A percentile compares a stretch with the other conserved stretches of the same genome.
Conservation (phyloP, 2,888 invertebrate species). For the Hofmannophila pseudospretella region DNA sequence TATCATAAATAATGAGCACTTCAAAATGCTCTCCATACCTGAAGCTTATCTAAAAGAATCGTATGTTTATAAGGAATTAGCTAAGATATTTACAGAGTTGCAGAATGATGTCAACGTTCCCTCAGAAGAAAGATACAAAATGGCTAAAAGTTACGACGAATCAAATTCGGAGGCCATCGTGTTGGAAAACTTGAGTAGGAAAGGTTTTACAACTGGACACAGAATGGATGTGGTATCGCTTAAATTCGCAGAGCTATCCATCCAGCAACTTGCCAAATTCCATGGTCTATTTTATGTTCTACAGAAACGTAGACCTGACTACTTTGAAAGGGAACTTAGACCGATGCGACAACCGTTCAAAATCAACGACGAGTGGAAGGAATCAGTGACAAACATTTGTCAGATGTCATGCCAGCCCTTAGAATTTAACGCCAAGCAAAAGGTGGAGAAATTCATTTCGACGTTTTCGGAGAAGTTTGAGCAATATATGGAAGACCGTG, state of each 20-base stretch:
- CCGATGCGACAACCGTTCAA: conserved; percentile 10
- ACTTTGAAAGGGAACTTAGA: conserved; percentile 21
- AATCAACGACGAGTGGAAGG: conserved; percentile 28
- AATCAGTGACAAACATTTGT: conserved; percentile 20
- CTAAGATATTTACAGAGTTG: conserved; percentile 28
- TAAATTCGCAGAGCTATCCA: conserved; percentile 25
- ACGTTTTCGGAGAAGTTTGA: conserved; percentile 23
- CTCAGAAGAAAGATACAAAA: conserved; percentile 28
- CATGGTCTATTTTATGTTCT: conserved; percentile 32
- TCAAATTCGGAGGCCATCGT: conserved; percentile 34
- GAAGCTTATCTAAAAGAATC: conserved; percentile 38
- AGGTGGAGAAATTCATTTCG: conserved; percentile 21
- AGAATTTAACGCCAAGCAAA: conserved; percentile 18
- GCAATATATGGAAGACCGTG: conserved; percentile 23
- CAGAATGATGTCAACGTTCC: conserved; percentile 37
- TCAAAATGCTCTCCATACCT: conserved; percentile 28
- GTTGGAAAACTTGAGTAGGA: conserved; percentile 38
- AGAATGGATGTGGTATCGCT: conserved; percentile 26
- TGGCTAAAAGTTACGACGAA: conserved; percentile 33
- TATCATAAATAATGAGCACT: conserved; percentile 25
- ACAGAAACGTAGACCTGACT: conserved; percentile 25
- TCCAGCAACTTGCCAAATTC: conserved; percentile 35
- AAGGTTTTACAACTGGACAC: conserved; percentile 30
- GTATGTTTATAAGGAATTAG: conserved; percentile 37
- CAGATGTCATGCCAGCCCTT: conserved; percentile 20